Base-by-base conservation (phyloP, 2,113 vertebrate species). In the Boleophthalmus pectinirostris region DNA sequence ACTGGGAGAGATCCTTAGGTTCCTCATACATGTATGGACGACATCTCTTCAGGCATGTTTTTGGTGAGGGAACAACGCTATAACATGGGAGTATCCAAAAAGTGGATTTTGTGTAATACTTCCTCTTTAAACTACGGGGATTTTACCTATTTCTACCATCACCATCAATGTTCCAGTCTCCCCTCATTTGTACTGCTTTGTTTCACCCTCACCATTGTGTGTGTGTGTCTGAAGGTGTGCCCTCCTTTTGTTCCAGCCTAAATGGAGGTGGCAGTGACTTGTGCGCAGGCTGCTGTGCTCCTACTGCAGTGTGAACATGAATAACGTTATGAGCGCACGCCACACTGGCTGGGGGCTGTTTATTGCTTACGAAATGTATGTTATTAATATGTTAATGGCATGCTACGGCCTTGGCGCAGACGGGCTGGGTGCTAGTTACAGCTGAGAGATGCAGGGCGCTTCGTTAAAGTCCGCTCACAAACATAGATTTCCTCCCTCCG, bases 251-350 rank as follows among this genome's bases (percentile, higher is more conserved):
- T 68, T 53, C 15, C 20, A 11, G 24, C 51, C 63, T 76, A 25
- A 74, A 77, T 25, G 61, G 24, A 24, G 60, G 72, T 67, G 66
- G 63, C 72, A 73, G 47, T 82, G 80, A 75, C 69, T 75, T 75
- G 10, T 56, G 49, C 20, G 80, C 66, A 25, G 66, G 38, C 29
- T 74, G 71, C 33, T 16, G 25, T 61, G 29, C 29, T 64, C 10
- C 61, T 20, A 11, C 61, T 38, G 61, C 61, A 12, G 61, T 3
- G 11, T 43, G 20, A 38, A 64, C 33, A 64, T 61, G 58, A 61
- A 43, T 64, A 64, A 64, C 33, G 16, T 61, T 61, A 61, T 43
- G 61, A 64, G 18, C 61, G 5, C 18, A 61, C 58, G 25, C 25
- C 15, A 11, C 15, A n/a, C 61, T 64, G 61, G 43, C 61, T 43